These are phyloP conservation scores for Heliconius hermathena DNA, from an alignment of 1,140 invertebrate species.

Conservation along the genomic window DNA sequence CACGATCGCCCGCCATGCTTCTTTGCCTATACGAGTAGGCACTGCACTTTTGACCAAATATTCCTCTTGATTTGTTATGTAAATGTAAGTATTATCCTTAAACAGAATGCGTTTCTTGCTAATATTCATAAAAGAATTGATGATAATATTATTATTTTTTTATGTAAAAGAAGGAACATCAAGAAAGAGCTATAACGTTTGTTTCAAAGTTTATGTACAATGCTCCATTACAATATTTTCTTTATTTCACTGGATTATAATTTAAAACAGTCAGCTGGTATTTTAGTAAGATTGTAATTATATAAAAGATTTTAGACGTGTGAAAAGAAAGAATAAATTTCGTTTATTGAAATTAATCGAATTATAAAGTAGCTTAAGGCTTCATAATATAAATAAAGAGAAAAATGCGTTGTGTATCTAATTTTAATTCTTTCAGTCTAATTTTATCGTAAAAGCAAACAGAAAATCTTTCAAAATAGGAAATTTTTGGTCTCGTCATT, in stretches of 20 bases:
- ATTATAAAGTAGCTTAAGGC: too few species aligned
- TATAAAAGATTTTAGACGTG: too few species aligned
- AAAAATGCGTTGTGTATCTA: too few species aligned
- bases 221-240: background rate
- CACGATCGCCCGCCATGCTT: slow-evolving; percentile 76
- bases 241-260: background rate
- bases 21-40: slow-evolving; percentile 55
- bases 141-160: slow-evolving; percentile 5
- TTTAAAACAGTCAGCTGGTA: background rate
- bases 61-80: slow-evolving; percentile 57
- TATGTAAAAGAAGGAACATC: background rate
- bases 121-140: slow-evolving; percentile 22
- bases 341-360: too few species aligned
- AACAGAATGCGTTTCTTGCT: slow-evolving; percentile 12
- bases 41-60: slow-evolving; percentile 74
- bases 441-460: too few species aligned
- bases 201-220: background rate
- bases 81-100: slow-evolving; percentile 33
- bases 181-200: background rate
- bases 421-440: too few species aligned
- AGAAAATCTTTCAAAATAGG: too few species aligned
- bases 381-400: too few species aligned
- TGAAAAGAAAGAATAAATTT: too few species aligned
- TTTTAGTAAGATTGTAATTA: background rate
- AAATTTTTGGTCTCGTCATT: too few species aligned